These are phyloP conservation scores for Nowickia ferox DNA, from an alignment of 2,888 invertebrate species.

Conservation along the genomic window DNA sequence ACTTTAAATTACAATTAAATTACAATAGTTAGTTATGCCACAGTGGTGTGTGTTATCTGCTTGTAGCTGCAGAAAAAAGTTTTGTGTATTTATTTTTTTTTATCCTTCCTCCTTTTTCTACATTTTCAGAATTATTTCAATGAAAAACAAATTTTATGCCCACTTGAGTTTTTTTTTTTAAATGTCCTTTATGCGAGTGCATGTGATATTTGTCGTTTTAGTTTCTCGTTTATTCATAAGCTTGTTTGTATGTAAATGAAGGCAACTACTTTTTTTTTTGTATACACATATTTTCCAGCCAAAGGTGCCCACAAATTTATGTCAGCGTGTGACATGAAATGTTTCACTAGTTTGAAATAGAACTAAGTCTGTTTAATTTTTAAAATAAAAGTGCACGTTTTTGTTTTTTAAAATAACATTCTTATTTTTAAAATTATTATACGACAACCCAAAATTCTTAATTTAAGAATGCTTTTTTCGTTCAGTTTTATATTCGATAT, in stretches of 20 bases:
- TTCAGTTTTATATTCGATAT: too few relatives aligned
- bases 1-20: neutral
- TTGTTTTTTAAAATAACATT: too few relatives aligned
- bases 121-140: constrained; percentile 67
- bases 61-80: neutral
- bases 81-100: constrained; percentile 12
- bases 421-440: too few relatives aligned
- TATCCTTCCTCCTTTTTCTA: constrained; percentile 8
- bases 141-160: constrained; percentile 70
- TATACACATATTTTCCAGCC: neutral
- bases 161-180: constrained; percentile 64
- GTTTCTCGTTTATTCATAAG: constrained; percentile 37
- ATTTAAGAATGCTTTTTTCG: too few relatives aligned
- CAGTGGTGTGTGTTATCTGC: neutral
- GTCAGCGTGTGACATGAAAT: neutral
- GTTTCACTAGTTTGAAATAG: neutral
- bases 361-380: too few relatives aligned
- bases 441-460: too few relatives aligned
- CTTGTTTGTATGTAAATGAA: neutral
- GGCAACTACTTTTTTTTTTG: neutral
- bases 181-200: constrained; percentile 49
- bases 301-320: neutral
- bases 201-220: neutral
- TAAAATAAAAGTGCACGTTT: too few relatives aligned
- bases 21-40: constrained; percentile 44